These are phyloP conservation scores for Ephestia elutella DNA, from an alignment of 1,140 invertebrate species.

Conservation along the genomic window DNA sequence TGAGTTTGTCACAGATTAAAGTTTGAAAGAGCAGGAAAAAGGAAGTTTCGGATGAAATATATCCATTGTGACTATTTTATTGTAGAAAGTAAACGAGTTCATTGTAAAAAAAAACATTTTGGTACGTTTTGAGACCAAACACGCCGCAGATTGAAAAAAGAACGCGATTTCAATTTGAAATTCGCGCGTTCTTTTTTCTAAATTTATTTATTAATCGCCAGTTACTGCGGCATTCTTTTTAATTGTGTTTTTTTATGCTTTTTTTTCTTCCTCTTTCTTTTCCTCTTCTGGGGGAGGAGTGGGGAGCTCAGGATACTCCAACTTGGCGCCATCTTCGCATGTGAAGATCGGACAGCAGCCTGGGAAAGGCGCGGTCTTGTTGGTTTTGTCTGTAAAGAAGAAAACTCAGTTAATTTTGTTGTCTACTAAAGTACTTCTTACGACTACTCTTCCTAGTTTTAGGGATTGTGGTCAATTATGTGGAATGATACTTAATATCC, in stretches of 20 bases:
- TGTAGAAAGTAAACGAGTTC: background rate
- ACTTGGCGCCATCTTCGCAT: constrained; percentile 86
- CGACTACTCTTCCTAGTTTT: too few species aligned
- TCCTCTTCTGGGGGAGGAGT: constrained; percentile 76
- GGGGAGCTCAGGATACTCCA: constrained; percentile 89
- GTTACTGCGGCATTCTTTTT: constrained; percentile 21
- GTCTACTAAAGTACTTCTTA: too few species aligned
- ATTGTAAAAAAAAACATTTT: constrained; percentile 18
- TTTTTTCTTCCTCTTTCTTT: constrained; percentile 60
- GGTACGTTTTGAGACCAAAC: constrained; percentile 45
- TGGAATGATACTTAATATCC: too few species aligned
- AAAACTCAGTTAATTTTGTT: constrained; percentile 9
- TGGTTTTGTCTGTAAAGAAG: constrained; percentile 81
- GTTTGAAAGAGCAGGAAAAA: constrained; percentile 49
- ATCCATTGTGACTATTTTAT: constrained; percentile 19
- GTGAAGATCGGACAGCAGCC: constrained; percentile 88
- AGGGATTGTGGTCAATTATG: too few species aligned
- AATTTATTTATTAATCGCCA: background rate
- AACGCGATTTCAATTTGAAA: background rate
- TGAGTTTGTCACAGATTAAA: constrained; percentile 29
- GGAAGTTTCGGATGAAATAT: constrained; percentile 45
- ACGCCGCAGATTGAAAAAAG: constrained; percentile 17
- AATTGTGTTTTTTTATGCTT: constrained; percentile 24
- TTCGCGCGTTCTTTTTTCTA: constrained; percentile 7
- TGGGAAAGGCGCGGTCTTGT: constrained; percentile 90